Conservation (phyloP, 2,113 vertebrate genomes). For the Cacatua alba region DNA sequence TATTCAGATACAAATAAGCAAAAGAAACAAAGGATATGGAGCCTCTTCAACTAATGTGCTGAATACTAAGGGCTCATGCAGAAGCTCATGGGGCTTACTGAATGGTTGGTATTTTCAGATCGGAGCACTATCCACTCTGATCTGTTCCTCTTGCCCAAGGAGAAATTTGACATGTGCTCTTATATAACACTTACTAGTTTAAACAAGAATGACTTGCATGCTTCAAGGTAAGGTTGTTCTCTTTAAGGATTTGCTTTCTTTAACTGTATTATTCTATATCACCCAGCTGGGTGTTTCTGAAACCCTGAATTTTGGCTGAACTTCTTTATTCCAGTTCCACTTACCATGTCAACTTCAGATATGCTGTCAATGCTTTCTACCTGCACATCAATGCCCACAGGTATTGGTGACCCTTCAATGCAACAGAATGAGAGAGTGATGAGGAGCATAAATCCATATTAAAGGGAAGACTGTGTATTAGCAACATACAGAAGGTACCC, state of each 20-base stretch:
- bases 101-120: neutral
- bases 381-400: slow-evolving; percentile 90
- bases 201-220: neutral
- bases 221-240: neutral
- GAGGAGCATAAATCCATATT: neutral
- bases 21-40: neutral
- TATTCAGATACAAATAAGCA: neutral
- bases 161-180: neutral
- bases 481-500: neutral
- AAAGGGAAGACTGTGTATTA: neutral
- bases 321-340: neutral
- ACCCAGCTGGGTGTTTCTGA: neutral
- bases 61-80: neutral
- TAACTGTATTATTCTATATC: neutral
- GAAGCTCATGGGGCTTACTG: neutral
- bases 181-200: neutral
- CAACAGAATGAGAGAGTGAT: slow-evolving; percentile 16
- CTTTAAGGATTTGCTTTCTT: neutral
- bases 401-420: slow-evolving; percentile 83
- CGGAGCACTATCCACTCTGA: neutral
- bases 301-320: neutral
- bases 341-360: slow-evolving; percentile 95
- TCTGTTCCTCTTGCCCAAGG: neutral
- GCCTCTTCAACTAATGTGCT: neutral
- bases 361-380: slow-evolving; percentile 94